Evolutionary conservation across 2,888 invertebrate genomes (phyloP), one percentile per base, ranked within the genome.

Genomic region (Hermaeophaga mercurialis): DNA sequence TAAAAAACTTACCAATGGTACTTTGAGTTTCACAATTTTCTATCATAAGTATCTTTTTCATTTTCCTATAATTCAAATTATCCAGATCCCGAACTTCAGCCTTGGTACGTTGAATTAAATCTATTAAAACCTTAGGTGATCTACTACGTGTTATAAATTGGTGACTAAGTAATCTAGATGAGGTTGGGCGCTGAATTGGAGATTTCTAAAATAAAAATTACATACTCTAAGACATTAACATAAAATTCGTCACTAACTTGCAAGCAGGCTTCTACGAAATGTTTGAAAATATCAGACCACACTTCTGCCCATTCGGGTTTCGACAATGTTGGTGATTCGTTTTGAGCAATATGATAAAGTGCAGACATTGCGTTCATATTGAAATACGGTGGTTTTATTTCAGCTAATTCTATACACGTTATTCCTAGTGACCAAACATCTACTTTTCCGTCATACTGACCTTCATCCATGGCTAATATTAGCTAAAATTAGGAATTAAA

Each of bases 311-410:
- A 95, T 75, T 93, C 92, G 49, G 89, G 85, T 54, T 90, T 86
- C 78, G 88, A 88, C 73, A 99, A 82, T 41, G 89, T 87, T 45
- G 99, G 99, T 45, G 98, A 92, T 74, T 98, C 97, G 79, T 99
- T 99, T 82, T 99, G 98, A 70, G 99, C 99, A 79, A 99, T 99
- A 81, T 99, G 99, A 80, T 99, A 99, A 70, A 99, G 86, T 66
- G 99, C 99, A 70, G 97, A 97, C 99, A 99, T 99, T 61, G 99
- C 97, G 80, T 99, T 99, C 97, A 99, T 97, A 79, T 98, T 98
- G 81, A 99, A 99, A 80, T 99, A 94, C 8, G 99, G 99, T 54
- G 98, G 98, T 79, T 98, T 98, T 58, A 97, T 85, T 80, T 99
- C 99, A 61, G 99, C 98, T 76, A 99, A 82, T 84, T 99, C 99